phyloP scores from a whole-genome alignment of 1,140 invertebrate species.

The Drosophila arawakana region DNA sequence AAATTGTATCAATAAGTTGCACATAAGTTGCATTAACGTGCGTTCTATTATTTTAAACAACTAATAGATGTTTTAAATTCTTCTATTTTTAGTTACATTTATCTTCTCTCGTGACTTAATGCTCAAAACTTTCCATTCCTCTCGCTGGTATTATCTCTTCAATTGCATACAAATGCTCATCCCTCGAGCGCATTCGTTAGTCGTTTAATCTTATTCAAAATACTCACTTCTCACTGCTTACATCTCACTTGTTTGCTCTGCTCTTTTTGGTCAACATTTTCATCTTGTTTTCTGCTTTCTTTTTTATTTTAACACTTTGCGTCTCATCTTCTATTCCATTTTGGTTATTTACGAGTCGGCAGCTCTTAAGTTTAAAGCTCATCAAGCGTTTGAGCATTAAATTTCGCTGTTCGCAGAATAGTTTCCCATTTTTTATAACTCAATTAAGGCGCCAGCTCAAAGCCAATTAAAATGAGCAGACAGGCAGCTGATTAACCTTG shows the following conservation, averaged over 20 bases:
- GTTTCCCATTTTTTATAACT: slow-evolving; percentile 79
- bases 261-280: not conserved
- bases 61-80: not conserved
- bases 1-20: not conserved
- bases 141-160: not conserved
- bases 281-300: too few species aligned
- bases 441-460: slow-evolving; percentile 68
- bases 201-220: slow-evolving; percentile 37
- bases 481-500: slow-evolving; percentile 76
- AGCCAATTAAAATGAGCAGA: slow-evolving; percentile 79
- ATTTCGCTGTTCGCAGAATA: slow-evolving; percentile 63
- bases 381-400: slow-evolving; percentile 59
- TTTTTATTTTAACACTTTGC: slow-evolving; percentile 15
- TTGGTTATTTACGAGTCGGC: slow-evolving; percentile 64
- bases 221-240: not conserved
- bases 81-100: not conserved
- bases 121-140: not conserved
- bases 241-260: not conserved
- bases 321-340: slow-evolving; percentile 73
- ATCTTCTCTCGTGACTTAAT: not conserved
- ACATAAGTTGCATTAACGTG: too few species aligned
- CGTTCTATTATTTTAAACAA: too few species aligned
- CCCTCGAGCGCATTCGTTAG: slow-evolving; percentile 18
- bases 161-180: slow-evolving; percentile 10
- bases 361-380: slow-evolving; percentile 75